phyloP scores from a whole-genome alignment of 2,113 vertebrate species.

The Oryzias woworae region DNA sequence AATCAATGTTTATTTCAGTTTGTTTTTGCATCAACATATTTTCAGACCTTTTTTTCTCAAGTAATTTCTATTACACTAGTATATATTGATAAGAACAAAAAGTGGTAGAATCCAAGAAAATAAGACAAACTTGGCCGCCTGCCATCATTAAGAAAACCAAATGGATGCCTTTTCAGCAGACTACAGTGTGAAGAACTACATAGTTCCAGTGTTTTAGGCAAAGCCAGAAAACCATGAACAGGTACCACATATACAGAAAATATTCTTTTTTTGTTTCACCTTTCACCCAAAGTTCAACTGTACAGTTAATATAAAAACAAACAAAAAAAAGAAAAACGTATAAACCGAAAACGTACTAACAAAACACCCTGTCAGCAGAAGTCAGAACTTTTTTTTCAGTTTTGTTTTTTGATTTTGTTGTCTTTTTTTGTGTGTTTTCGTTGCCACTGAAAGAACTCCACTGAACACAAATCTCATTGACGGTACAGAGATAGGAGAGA shows the following conservation, averaged over 20 bases:
- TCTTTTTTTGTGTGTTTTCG: conserved; percentile 60
- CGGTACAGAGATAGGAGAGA: conserved; percentile 57
- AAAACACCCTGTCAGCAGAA: conserved; percentile 79
- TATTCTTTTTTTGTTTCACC: conserved; percentile 52
- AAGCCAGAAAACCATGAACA: conserved; percentile 79
- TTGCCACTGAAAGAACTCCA: conserved; percentile 69
- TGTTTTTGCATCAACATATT: conserved; percentile 82
- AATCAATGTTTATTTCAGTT: conserved; percentile 83
- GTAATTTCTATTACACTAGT: conserved; percentile 80
- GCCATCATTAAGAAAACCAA: conserved; percentile 72
- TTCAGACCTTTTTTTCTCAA: conserved; percentile 70
- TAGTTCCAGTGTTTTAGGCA: conserved; percentile 72
- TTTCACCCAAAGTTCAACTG: conserved; percentile 69
- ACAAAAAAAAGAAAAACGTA: conserved; percentile 78
- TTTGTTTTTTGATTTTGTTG: conserved; percentile 30
- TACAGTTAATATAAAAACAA: conserved; percentile 81
- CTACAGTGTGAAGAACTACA: conserved; percentile 72
- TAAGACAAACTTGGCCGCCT: conserved; percentile 77
- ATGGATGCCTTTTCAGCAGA: conserved; percentile 63
- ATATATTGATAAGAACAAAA: conserved; percentile 81
- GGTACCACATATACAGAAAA: conserved; percentile 82
- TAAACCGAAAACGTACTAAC: conserved; percentile 80
- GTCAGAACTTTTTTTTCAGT: conserved; percentile 42
- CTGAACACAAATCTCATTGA: conserved; percentile 69
- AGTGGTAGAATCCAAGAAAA: conserved; percentile 78